phyloP scores from a whole-genome alignment of 2,113 vertebrate species.

The Aythya baeri region DNA sequence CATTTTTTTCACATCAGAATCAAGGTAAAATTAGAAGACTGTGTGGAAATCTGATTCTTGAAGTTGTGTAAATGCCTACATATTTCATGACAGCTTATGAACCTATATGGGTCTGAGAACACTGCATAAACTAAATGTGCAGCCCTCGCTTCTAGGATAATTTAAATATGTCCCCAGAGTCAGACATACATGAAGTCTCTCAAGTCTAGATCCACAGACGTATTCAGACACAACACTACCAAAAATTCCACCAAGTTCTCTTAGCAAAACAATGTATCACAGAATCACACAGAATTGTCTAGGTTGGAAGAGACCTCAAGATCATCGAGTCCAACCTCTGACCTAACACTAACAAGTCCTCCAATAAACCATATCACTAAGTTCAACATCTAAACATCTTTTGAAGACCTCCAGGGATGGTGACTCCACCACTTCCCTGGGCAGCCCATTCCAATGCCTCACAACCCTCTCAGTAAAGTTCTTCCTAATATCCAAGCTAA shows the following conservation, averaged over 20 bases:
- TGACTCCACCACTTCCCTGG: too few relatives aligned
- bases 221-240: neutral
- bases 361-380: too few relatives aligned
- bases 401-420: too few relatives aligned
- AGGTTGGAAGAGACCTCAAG: too few relatives aligned
- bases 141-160: neutral
- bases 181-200: neutral
- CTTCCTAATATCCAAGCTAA: too few relatives aligned
- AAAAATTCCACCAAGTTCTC: neutral
- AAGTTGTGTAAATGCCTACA: accelerated
- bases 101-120: neutral
- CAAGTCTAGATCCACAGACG: neutral
- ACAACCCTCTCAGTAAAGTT: too few relatives aligned
- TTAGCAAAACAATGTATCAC: neutral
- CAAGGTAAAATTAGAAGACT: neutral
- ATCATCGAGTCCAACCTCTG: too few relatives aligned
- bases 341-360: too few relatives aligned
- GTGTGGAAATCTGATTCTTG: neutral
- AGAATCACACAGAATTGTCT: too few relatives aligned
- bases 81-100: neutral
- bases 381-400: too few relatives aligned
- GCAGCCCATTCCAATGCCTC: too few relatives aligned
- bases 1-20: neutral
- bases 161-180: neutral
- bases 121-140: neutral